Evolutionary conservation across 2,888 invertebrate genomes (phyloP), one percentile per base, ranked within the genome.

Genomic region (Tortrix viridana): DNA sequence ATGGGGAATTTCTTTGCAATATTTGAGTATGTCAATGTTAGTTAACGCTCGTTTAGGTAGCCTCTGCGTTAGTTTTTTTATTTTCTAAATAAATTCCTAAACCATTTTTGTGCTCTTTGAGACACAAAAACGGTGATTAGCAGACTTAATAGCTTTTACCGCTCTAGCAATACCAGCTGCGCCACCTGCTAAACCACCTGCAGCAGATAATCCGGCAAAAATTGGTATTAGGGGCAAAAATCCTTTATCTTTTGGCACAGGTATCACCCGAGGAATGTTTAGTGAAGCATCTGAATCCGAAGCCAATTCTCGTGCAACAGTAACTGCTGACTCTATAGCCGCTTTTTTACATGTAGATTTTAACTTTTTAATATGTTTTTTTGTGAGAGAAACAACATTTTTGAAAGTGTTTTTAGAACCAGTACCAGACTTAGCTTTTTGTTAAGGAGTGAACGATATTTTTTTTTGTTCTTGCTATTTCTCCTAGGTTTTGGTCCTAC

Each of bases 161-260:
- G 61, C 61, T 54, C 49, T 54, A 9, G 44, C 32, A 22, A 65
- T 65, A 20, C 54, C 60, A 19, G 57, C 54, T 14, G 20, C 41
- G 1, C 65, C 65, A 12, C 65, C 65, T 18, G 54, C 58, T 46
- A 65, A 49, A 14, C 43, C 16, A 22, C 65, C 65, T 1, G 38
- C 7, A 1, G 58, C 57, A 48, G 58, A 63, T 22, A 63, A 48
- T 18, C 63, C 63, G 4, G 63, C 63, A 53, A 63, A 63, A 48
- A 63, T 58, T 20, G 63, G 63, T 58, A 63, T 58, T 19, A 55
- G n/a, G 5, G 55, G 55, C 20, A 55, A 7, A 19, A 37, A 32
- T 3, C 55, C 55, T 1, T 48, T 41, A 19, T 7, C 18, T 49
- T 58, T 58, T 7, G 57, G 57, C 1, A 58, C 18, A 1, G 57